These are phyloP conservation scores for Cataglyphis altisquamis DNA, from an alignment of 2,888 invertebrate species.

Conservation along the genomic window DNA sequence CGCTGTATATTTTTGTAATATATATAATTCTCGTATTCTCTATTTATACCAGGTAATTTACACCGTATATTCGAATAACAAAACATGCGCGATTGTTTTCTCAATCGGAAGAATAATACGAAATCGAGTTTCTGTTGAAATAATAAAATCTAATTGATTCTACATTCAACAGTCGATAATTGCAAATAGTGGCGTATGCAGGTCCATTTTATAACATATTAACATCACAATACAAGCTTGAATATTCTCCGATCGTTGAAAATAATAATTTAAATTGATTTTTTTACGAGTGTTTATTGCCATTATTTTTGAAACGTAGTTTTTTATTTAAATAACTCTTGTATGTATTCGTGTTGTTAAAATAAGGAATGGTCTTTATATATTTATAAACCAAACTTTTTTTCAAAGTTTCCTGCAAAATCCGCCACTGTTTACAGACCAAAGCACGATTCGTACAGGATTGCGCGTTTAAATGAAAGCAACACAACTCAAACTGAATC, in stretches of 20 bases:
- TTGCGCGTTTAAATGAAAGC: background rate
- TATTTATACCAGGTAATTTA: constrained; percentile 77
- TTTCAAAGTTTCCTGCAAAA: background rate
- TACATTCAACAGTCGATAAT: background rate
- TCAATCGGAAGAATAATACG: constrained; percentile 24
- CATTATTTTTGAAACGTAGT: background rate
- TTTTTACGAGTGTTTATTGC: background rate
- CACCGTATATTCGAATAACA: constrained; percentile 32
- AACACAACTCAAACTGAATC: background rate
- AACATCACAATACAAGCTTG: background rate
- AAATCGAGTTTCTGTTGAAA: constrained; percentile 5
- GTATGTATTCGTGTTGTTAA: background rate
- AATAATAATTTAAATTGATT: background rate
- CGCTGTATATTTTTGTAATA: constrained; percentile 85
- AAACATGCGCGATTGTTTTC: constrained; percentile 28
- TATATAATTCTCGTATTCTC: constrained; percentile 76
- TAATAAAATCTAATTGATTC: background rate
- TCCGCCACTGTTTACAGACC: constrained; percentile 6
- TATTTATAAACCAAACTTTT: background rate
- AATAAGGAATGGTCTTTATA: background rate
- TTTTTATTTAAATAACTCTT: background rate
- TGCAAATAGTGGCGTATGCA: background rate
- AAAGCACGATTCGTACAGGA: constrained; percentile 48
- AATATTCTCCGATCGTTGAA: background rate
- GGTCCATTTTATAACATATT: background rate